Evolutionary conservation across 2,888 invertebrate genomes (phyloP).

Genomic region (Drosophila kambysellisi): DNA sequence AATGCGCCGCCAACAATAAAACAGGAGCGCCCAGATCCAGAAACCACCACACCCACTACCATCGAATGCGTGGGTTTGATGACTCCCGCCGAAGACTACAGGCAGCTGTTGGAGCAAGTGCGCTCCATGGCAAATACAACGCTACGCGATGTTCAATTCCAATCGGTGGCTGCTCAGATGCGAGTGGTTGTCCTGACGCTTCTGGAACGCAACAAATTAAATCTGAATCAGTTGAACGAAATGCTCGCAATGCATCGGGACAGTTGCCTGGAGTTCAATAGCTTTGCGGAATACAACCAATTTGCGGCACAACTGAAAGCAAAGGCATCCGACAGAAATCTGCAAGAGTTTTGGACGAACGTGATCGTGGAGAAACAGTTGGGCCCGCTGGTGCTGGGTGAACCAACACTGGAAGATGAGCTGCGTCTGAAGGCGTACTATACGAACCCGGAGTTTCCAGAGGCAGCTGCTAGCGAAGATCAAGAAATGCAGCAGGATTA

Average conservation of each 20-base stretch:
- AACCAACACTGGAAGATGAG: slow-evolving; percentile 73
- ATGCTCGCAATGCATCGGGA: slow-evolving; percentile 76
- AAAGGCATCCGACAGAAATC: slow-evolving; percentile 53
- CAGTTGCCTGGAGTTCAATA: slow-evolving; percentile 74
- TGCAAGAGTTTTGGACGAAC: slow-evolving; percentile 78
- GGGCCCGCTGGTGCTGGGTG: slow-evolving; percentile 77
- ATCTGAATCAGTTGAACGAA: slow-evolving; percentile 73
- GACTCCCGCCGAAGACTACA: slow-evolving; percentile 88
- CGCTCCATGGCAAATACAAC: slow-evolving; percentile 66
- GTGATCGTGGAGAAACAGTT: slow-evolving; percentile 76
- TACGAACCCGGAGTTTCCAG: slow-evolving; percentile 33
- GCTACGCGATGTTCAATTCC: slow-evolving; percentile 75
- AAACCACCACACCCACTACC: slow-evolving; percentile 7
- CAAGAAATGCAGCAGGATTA: background rate
- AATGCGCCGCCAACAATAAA: slow-evolving; percentile 25
- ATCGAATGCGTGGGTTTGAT: slow-evolving; percentile 86
- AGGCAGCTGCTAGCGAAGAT: background rate
- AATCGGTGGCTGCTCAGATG: slow-evolving; percentile 76
- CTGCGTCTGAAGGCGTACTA: slow-evolving; percentile 72
- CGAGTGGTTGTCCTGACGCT: slow-evolving; percentile 78
- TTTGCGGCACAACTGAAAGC: slow-evolving; percentile 78
- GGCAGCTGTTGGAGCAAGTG: slow-evolving; percentile 85
- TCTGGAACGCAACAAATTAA: slow-evolving; percentile 67
- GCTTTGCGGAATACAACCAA: slow-evolving; percentile 80
- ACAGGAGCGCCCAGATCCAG: slow-evolving; percentile 39